Percentiles rank a stretch among this genome's conserved stretches.
Conservation (phyloP, 2,113 vertebrate species). For the Eonycteris spelaea region DNA sequence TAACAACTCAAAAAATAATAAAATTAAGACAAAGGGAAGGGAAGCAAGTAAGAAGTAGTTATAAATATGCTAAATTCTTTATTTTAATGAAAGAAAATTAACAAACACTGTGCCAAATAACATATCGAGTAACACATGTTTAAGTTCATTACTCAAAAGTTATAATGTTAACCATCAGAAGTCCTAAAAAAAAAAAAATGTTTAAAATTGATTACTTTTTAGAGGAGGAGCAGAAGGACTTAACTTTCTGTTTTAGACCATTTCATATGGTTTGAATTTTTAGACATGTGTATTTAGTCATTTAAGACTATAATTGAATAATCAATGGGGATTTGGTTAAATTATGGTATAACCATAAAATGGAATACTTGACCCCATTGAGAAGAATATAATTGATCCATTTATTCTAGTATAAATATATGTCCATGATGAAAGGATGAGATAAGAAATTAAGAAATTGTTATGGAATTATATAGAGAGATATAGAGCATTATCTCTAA, state of each 20-base stretch:
- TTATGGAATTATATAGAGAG: background rate
- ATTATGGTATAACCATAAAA: background rate
- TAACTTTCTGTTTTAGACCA: background rate
- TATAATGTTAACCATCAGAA: background rate
- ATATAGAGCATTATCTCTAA: background rate
- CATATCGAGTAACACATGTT: background rate
- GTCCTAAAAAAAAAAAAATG: background rate
- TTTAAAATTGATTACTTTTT: background rate
- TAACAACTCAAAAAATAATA: background rate
- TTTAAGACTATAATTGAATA: background rate
- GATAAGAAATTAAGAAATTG: background rate
- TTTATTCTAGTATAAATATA: background rate
- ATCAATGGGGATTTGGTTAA: background rate
- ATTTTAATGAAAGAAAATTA: slow-evolving; percentile 3
- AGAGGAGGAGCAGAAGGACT: background rate
- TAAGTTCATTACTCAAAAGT: background rate
- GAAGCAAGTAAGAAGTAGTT: background rate
- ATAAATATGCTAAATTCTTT: background rate
- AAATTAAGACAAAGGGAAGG: background rate
- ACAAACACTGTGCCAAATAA: background rate
- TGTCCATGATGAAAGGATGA: background rate
- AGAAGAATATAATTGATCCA: background rate
- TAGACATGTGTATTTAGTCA: background rate
- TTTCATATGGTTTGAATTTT: background rate
- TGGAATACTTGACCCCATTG: background rate